These are phyloP conservation scores for Drosophila lowei DNA, from an alignment of 1,140 invertebrate genomes.

Conservation along the genomic window DNA sequence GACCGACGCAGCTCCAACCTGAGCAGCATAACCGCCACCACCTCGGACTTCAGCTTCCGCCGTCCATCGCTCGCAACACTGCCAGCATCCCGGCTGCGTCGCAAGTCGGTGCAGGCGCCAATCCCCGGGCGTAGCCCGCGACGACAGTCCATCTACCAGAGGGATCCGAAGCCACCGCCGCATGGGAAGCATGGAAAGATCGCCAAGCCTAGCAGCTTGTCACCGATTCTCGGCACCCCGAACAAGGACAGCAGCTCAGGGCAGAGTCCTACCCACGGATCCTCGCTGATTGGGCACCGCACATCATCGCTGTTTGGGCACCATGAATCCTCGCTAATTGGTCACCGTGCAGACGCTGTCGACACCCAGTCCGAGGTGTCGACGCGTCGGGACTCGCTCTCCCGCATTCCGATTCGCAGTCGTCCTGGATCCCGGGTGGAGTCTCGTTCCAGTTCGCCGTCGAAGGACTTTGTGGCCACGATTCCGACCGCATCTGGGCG, in stretches of 20 bases:
- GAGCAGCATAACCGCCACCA: constrained; percentile 69
- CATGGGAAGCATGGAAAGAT: constrained; percentile 56
- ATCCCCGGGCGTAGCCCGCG: constrained; percentile 36
- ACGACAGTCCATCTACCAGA: constrained; percentile 44
- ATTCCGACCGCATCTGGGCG: constrained; percentile 22
- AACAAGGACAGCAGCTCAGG: constrained; percentile 77
- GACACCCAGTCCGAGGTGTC: constrained; percentile 57
- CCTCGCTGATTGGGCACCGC: constrained; percentile 9
- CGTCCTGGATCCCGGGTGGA: constrained; percentile 47
- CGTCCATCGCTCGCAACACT: constrained; percentile 64
- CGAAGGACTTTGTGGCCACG: constrained; percentile 25
- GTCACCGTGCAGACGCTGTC: constrained; percentile 15
- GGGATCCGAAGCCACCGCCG: constrained; percentile 26
- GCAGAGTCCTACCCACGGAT: constrained; percentile 66
- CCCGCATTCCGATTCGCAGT: constrained; percentile 70
- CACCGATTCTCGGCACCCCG: constrained; percentile 81
- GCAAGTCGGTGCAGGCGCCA: constrained; percentile 56
- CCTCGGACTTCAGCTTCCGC: constrained; percentile 79
- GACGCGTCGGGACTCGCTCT: constrained; percentile 64
- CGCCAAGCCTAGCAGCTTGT: constrained; percentile 75
- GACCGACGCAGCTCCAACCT: constrained; percentile 78
- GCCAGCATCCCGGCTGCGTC: constrained; percentile 56
- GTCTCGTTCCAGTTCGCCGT: constrained; percentile 66
- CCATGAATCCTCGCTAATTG: constrained; percentile 34
- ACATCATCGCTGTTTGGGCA: constrained; percentile 17